Evolutionary conservation across 2,797 vertebrate genomes (phyloP).

Genomic region (Ambastaia sidthimunki): DNA sequence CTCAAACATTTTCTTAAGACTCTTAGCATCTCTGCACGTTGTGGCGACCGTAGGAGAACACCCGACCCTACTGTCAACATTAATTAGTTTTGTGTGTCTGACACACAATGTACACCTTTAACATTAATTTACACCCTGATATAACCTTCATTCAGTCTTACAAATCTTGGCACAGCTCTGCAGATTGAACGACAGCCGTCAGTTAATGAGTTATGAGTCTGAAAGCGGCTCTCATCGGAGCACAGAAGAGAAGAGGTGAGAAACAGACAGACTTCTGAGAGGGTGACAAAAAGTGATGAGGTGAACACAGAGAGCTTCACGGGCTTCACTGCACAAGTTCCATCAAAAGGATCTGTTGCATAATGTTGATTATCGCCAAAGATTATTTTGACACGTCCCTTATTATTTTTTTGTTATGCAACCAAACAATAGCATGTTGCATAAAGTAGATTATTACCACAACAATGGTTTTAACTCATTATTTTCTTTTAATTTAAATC

Average conservation of each 20-base stretch:
- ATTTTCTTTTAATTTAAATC: too few relatives aligned
- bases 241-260: neutral
- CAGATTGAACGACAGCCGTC: conserved; percentile 12
- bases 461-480: neutral
- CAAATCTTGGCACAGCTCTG: conserved; percentile 3
- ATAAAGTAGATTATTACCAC: neutral
- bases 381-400: neutral
- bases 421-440: neutral
- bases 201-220: conserved; percentile 35
- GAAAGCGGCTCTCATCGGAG: conserved; percentile 35
- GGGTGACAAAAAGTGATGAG: conserved; percentile 37
- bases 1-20: conserved; percentile 1
- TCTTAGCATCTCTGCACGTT: neutral
- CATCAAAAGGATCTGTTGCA: neutral
- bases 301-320: neutral
- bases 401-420: neutral
- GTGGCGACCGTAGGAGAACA: conserved; percentile 7
- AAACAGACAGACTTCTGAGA: conserved; percentile 23
- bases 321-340: neutral
- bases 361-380: neutral
- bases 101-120: conserved; percentile 1
- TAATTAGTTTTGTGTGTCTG: conserved; percentile 17
- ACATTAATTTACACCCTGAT: conserved; percentile 31
- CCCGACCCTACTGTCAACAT: conserved; percentile 22
- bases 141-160: conserved; percentile 30